phyloP scores from a whole-genome alignment of 2,113 vertebrate species.

The Leptobrachium ailaonicum region DNA sequence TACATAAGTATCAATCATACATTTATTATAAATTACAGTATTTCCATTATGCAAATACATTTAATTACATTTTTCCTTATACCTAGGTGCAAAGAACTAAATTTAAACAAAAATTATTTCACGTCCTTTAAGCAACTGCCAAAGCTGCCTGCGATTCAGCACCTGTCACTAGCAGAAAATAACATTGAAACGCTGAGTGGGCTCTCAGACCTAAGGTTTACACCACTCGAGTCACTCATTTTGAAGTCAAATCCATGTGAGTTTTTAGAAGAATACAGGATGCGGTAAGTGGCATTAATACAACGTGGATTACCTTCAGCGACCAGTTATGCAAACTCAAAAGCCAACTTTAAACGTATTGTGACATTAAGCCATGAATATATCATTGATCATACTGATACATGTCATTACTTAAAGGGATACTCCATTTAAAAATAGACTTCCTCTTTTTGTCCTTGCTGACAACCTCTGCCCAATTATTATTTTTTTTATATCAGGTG shows the following conservation, averaged over 20 bases:
- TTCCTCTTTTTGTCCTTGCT: too few species aligned
- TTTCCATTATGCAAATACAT: background rate
- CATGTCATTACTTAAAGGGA: too few species aligned
- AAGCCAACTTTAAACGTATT: too few species aligned
- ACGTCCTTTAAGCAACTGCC: slow-evolving; percentile 87
- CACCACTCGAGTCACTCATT: slow-evolving; percentile 78
- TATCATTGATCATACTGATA: too few species aligned
- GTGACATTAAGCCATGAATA: too few species aligned
- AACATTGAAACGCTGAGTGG: slow-evolving; percentile 77
- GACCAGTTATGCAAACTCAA: too few species aligned
- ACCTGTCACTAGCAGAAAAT: slow-evolving; percentile 88
- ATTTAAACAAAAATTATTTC: slow-evolving; percentile 86
- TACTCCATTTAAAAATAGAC: too few species aligned
- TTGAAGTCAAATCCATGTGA: slow-evolving; percentile 87
- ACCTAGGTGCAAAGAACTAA: slow-evolving; percentile 86
- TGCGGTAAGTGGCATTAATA: slow-evolving; percentile 68
- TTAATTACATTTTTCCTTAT: slow-evolving; percentile 49
- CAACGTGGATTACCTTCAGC: too few species aligned
- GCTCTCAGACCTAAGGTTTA: slow-evolving; percentile 71
- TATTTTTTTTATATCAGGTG: too few species aligned
- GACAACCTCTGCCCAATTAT: too few species aligned
- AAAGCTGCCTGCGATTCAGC: slow-evolving; percentile 85
- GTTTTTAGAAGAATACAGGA: slow-evolving; percentile 84
- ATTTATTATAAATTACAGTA: too few species aligned
- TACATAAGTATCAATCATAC: too few species aligned